phyloP scores from a whole-genome alignment of 2,113 vertebrate species.

The Sminthopsis crassicaudata region DNA sequence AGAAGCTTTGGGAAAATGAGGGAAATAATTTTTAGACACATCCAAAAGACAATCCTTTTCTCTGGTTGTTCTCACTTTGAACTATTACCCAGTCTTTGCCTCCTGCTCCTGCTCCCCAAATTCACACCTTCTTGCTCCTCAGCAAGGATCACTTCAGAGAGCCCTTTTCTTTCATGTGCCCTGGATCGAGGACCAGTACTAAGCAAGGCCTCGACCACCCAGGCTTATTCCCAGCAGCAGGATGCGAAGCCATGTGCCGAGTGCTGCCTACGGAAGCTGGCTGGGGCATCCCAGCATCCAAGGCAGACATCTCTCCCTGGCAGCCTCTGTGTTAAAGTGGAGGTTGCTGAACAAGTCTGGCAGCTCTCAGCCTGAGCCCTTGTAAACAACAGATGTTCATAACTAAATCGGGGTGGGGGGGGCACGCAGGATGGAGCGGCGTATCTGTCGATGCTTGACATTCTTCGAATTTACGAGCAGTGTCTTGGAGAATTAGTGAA shows the following conservation, averaged over 20 bases:
- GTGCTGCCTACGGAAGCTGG: constrained; percentile 75
- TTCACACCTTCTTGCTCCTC: constrained; percentile 37
- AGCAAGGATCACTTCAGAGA: constrained; percentile 29
- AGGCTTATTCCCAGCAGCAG: constrained; percentile 67
- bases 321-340: constrained; percentile 74
- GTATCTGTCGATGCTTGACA: constrained; percentile 77
- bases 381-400: constrained; percentile 89
- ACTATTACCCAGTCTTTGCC: background rate
- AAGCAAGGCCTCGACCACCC: constrained; percentile 65
- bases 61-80: background rate
- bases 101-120: background rate
- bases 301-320: constrained; percentile 81
- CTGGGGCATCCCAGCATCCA: constrained; percentile 83
- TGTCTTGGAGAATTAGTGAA: constrained; percentile 53
- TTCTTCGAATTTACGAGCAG: constrained; percentile 74
- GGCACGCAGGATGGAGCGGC: constrained; percentile 54
- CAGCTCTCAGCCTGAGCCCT: constrained; percentile 82
- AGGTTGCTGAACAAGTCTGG: constrained; percentile 84
- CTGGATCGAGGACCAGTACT: constrained; percentile 65
- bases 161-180: constrained; percentile 49
- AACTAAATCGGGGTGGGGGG: constrained; percentile 77
- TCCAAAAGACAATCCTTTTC: constrained; percentile 36
- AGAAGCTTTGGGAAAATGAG: constrained; percentile 62
- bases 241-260: constrained; percentile 75
- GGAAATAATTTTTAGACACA: constrained; percentile 41